Conservation (phyloP, 1,140 invertebrate species). For the Heliconius hermathena region DNA sequence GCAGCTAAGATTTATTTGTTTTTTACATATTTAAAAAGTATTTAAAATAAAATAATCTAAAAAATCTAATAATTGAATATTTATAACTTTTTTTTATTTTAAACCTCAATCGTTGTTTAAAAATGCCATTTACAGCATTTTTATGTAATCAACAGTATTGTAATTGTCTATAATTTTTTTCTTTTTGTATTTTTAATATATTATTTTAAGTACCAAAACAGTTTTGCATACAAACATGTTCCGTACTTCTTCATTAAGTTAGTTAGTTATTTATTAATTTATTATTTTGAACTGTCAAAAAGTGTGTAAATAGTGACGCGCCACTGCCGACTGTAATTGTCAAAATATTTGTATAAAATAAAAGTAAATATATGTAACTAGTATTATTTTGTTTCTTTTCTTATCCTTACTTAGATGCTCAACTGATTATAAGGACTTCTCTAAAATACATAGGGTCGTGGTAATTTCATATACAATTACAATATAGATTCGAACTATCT, state of each 20-base stretch:
- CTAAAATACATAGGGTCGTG: no score
- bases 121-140: no score
- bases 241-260: not conserved
- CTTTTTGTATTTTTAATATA: not conserved
- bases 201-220: not conserved
- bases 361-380: slow-evolving; percentile 39
- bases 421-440: no score
- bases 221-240: not conserved
- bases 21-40: not conserved
- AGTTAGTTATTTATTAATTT: not conserved
- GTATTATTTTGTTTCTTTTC: slow-evolving; percentile 33
- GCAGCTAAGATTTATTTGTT: not conserved
- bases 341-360: slow-evolving; percentile 32
- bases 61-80: not conserved
- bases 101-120: no score
- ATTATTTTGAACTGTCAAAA: not conserved
- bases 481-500: no score
- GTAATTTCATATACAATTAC: no score
- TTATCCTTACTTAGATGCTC: not conserved
- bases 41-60: not conserved
- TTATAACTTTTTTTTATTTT: not conserved
- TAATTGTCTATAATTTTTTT: not conserved
- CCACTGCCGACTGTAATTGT: slow-evolving; percentile 35
- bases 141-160: not conserved
- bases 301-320: slow-evolving; percentile 1